Evolutionary conservation across 2,888 invertebrate species (phyloP).

Genomic region (Pandemis heparana): DNA sequence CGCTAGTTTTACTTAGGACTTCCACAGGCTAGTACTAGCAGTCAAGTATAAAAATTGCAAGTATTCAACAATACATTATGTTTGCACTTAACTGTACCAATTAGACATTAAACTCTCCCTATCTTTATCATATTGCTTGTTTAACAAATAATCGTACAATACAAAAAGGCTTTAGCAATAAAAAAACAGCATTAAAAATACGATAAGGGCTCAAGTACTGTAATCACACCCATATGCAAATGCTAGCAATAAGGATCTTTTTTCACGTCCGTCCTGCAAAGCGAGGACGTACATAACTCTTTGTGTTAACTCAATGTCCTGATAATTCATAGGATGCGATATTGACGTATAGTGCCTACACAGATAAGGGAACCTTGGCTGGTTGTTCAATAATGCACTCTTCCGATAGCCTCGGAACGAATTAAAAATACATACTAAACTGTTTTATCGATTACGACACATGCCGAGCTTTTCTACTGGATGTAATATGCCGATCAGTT

Average conservation of each 20-base stretch:
- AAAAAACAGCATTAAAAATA: neutral
- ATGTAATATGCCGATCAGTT: conserved; percentile 10
- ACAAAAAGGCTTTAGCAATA: neutral
- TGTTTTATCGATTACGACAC: conserved; percentile 29
- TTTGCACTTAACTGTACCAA: no score
- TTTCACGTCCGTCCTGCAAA: conserved; percentile 32
- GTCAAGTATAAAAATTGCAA: no score
- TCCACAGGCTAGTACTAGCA: no score
- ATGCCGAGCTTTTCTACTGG: conserved; percentile 24
- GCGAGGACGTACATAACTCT: conserved; percentile 30
- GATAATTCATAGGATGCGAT: conserved; percentile 47
- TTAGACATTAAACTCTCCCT: no score
- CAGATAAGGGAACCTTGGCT: conserved; percentile 51
- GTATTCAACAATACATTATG: no score
- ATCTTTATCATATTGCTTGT: no score
- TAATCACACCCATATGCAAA: conserved; percentile 19
- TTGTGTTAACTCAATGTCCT: conserved; percentile 43
- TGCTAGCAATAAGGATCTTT: conserved; percentile 16
- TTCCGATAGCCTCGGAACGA: conserved; percentile 49
- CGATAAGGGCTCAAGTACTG: conserved; percentile 21
- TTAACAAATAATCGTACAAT: no score
- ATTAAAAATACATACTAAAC: conserved; percentile 48
- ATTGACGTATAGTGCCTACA: conserved; percentile 17
- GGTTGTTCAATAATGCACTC: conserved; percentile 52
- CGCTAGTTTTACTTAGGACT: no score